Base-by-base conservation (phyloP, 2,113 vertebrate species). In the Limanda limanda region DNA sequence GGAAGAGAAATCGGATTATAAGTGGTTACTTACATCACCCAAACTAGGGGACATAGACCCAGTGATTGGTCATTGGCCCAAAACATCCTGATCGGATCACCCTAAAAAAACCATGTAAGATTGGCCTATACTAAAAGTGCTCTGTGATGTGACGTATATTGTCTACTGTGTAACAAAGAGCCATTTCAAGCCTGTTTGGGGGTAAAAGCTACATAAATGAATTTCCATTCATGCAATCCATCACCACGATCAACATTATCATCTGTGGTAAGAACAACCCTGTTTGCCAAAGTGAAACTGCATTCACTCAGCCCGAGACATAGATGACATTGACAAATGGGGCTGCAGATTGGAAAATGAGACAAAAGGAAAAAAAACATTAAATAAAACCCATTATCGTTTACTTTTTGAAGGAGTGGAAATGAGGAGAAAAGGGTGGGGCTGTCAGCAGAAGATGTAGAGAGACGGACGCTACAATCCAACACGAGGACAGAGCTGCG, bases 281-380 rank as follows among this genome's bases (percentile, higher is more conserved):
- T 79, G 83, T 82, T 85, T 85, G 78, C 83, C 72, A 72, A 64
- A 91, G 88, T 88, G 87, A 87, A 88, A 92, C 83, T 85, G 85
- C 87, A 86, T 88, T 91, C 88, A 81, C 78, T 89, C 88, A 80
- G 88, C 87, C 84, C 87, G 73, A 81, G 81, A 88, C 61, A 52
- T 45, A 62, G 78, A 81, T 91, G 92, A 92, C 92, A 89, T 25
- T 92, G 91, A 93, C 85, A 88, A 93, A 93, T 92, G 91, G 86
- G 66, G 64, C 78, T 21, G 25, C 78, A 87, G 89, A 92, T 90
- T 89, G 87, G 87, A 88, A 89, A 91, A 92, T 82, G 89, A 92
- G 89, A 93, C 88, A 92, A 91, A 88, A 64, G 76, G 78, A 83
- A 88, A 93, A 88, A 93, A 92, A 92, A 92, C 90, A 92, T 92